Base-by-base conservation (phyloP, 2,113 vertebrate species). In the Percopsis transmontana region DNA sequence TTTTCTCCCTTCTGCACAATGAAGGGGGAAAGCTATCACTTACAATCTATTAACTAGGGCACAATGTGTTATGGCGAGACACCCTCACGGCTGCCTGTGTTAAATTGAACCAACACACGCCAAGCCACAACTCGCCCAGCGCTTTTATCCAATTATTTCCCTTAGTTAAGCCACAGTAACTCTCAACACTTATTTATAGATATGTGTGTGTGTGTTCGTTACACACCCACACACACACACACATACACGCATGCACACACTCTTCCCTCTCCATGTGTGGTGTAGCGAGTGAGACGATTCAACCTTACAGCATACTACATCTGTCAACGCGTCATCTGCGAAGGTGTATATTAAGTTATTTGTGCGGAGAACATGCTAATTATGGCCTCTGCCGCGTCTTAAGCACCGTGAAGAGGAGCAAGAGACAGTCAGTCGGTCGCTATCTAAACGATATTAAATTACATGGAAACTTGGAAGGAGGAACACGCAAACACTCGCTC, bases 381-480 rank as follows among this genome's bases (percentile, higher is more conserved):
- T 88, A 87, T 66, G 48, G 77, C 68, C 76, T 66, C 2, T 16
- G 68, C 66, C 64, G 73, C 64, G 69, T 62, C 72, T 74, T 64
- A 9, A 68, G 57, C 11, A 4, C 6, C 4, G 5, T 12, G 55
- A 68, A 41, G 68, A 67, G 68, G 64, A 74, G 69, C 42, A 14
- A 56, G 68, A 84, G 81, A 60, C 74, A 69, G 78, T 58, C 76
- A 73, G 76, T 66, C 73, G 27, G 58, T 81, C 64, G 70, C 81
- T 88, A 62, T 88, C 82, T 80, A 72, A 86, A 85, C 76, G 81
- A 82, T 76, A 47, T 79, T 68, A 82, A 87, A 87, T 76, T 66
- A 87, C 85, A 88, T 73, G 86, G 90, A 89, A 91, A 89, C 80
- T 88, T 80, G 33, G 64, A 75, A 54, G 72, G 54, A 66, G 33